Conservation (phyloP, 2,797 vertebrate species). For the Podarcis lilfordi region DNA sequence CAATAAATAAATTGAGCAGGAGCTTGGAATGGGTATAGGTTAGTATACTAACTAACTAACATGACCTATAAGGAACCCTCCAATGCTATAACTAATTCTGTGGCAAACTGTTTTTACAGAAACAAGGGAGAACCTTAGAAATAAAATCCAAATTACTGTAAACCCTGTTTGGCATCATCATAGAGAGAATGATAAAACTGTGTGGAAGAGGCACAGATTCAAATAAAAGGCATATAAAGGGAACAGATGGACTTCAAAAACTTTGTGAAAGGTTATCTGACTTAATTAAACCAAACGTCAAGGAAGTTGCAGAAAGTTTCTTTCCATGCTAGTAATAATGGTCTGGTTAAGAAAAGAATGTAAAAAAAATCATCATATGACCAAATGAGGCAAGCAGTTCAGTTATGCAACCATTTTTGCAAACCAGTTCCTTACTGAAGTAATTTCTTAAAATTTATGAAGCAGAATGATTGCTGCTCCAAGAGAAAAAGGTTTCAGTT, state of each 20-base stretch:
- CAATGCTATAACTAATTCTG: background rate
- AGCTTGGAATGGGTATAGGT: background rate
- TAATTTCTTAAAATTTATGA: background rate
- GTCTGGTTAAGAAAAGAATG: background rate
- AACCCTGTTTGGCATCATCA: conserved; percentile 52
- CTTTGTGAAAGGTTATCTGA: conserved; percentile 43
- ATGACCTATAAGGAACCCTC: background rate
- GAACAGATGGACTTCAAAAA: conserved; percentile 51
- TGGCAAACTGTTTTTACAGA: background rate
- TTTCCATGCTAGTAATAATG: background rate
- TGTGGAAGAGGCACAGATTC: conserved; percentile 34
- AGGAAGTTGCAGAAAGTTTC: conserved; percentile 27
- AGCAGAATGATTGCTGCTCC: background rate
- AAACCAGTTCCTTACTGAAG: background rate
- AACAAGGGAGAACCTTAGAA: conserved; percentile 47
- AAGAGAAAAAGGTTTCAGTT: conserved; percentile 1
- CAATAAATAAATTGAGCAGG: conserved; percentile 11
- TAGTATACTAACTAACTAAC: no score
- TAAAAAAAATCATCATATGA: background rate
- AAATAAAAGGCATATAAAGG: conserved; percentile 24
- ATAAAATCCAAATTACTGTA: conserved; percentile 6
- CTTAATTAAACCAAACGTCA: conserved; percentile 59
- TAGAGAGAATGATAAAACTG: conserved; percentile 38
- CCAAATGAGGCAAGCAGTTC: background rate
- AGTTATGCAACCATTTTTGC: background rate